Evolutionary conservation across 2,888 invertebrate genomes (phyloP).

Genomic region (Diarsia mendica): DNA sequence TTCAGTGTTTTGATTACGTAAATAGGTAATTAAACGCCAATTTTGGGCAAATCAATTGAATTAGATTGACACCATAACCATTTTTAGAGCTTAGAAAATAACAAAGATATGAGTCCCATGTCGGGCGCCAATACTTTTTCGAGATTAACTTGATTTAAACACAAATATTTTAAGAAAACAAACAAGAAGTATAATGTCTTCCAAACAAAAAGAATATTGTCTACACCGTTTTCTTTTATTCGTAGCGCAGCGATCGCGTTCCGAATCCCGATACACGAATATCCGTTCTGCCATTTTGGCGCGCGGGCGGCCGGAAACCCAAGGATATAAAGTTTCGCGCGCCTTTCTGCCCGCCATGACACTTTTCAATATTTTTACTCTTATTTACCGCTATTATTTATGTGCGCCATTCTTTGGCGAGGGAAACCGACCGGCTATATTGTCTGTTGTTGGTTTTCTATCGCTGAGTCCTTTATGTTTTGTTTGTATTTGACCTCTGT

Average conservation of each 20-base stretch:
- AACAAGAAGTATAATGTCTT: constrained; percentile 9
- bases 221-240: constrained; percentile 74
- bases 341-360: constrained; percentile 88
- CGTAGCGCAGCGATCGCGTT: constrained; percentile 70
- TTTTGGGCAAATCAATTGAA: not conserved
- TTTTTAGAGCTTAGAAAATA: not conserved
- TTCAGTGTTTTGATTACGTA: not conserved
- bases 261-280: constrained; percentile 83
- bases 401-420: constrained; percentile 83
- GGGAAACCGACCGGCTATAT: constrained; percentile 81
- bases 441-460: constrained; percentile 74
- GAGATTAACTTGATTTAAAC: not conserved
- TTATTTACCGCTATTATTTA: constrained; percentile 90
- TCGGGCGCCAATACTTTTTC: constrained; percentile 40
- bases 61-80: not conserved
- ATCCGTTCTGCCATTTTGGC: constrained; percentile 89
- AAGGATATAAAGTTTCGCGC: constrained; percentile 89
- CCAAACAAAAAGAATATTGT: constrained; percentile 70
- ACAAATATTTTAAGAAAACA: not conserved
- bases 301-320: constrained; percentile 87
- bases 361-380: constrained; percentile 90
- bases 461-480: constrained; percentile 69
- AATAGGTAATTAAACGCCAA: not conserved
- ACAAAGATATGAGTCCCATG: constrained; percentile 16
- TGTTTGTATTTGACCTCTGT: constrained; percentile 65